Conservation (phyloP, 2,797 vertebrate species). For the Fistularia commersonii region DNA sequence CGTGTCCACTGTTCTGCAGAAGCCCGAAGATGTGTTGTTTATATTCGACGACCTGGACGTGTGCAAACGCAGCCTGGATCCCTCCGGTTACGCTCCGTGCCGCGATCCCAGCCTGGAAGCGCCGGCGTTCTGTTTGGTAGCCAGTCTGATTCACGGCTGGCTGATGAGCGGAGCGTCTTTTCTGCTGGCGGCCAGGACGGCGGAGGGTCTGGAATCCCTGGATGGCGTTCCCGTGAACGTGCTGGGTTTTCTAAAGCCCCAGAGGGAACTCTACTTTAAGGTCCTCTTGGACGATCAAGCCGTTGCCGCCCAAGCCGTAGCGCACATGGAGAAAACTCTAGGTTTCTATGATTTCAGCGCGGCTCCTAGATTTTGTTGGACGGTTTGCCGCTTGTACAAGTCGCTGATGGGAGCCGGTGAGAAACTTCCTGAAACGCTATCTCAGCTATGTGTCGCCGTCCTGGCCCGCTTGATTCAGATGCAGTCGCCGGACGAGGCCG, state of each 20-base stretch:
- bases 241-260: slow-evolving; percentile 68
- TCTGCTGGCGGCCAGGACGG: slow-evolving; percentile 58
- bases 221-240: slow-evolving; percentile 39
- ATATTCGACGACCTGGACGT: slow-evolving; percentile 74
- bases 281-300: slow-evolving; percentile 55
- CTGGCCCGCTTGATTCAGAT: slow-evolving; percentile 47
- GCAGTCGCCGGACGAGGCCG: slow-evolving; percentile 5
- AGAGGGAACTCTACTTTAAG: slow-evolving; percentile 62
- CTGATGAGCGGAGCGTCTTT: slow-evolving; percentile 68
- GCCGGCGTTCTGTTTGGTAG: slow-evolving; percentile 47
- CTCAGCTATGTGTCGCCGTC: slow-evolving; percentile 61
- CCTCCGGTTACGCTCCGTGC: slow-evolving; percentile 28
- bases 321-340: slow-evolving; percentile 63
- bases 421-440: slow-evolving; percentile 67
- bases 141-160: slow-evolving; percentile 64
- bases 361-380: slow-evolving; percentile 77
- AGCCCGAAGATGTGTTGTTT: slow-evolving; percentile 64
- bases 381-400: slow-evolving; percentile 63
- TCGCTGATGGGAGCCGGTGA: slow-evolving; percentile 35
- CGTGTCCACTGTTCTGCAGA: slow-evolving; percentile 31
- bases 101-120: slow-evolving; percentile 31
- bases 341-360: slow-evolving; percentile 65
- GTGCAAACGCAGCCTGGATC: slow-evolving; percentile 43
- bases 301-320: slow-evolving; percentile 34
- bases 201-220: slow-evolving; percentile 17